Base-by-base conservation (phyloP, 2,113 vertebrate species). In the Junco hyemalis region DNA sequence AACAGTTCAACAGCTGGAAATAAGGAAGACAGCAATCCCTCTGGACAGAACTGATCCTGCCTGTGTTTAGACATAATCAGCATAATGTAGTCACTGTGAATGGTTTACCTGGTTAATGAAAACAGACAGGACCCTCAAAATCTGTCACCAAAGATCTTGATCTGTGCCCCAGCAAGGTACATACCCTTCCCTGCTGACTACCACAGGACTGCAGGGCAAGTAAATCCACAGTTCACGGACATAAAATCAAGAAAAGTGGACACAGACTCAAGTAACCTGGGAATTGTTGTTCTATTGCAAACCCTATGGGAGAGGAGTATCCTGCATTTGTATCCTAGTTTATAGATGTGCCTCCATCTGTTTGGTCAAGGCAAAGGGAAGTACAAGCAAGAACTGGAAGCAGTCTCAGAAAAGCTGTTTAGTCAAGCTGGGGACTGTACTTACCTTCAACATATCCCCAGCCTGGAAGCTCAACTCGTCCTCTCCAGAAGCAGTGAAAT, bases 381-480 rank as follows among this genome's bases (percentile, higher is more conserved):
- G 18, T 17, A 64, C 4, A 82, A 90, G 73, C 61, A 88, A 50
- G 26, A 70, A 42, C 24, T 66, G 17, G 19, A 28, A 88, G 74
- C 15, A 78, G 8, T 23, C 45, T 72, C 24, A 88, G 45, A 87
- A 86, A 76, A 6, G 26, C n/a, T 77, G 51, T 74, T 61, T 45
- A 57, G 59, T 91, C 31, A 78, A 44, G 26, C 38, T 61, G 50
- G 24, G 12, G 23, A 13, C 59, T 45, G 13, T 9, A 23, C 98
- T 90, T 95, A 99, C 99, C 98, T 99, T 99, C 31, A 99, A 93
- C 26, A 98, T 56, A 38, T 99, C 99, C 13, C 98, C 98, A 81
- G 98, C 98, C n/a, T 96, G 98, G 96, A 99, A 99, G 96, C 98
- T 99, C 92, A 99, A 98, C 85, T 99, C 99, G 1, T 99, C 99